Percentiles rank a stretch among this genome's conserved stretches.
phyloP scores from a whole-genome alignment of 2,888 invertebrate species.

The Stenodema calcarata region DNA sequence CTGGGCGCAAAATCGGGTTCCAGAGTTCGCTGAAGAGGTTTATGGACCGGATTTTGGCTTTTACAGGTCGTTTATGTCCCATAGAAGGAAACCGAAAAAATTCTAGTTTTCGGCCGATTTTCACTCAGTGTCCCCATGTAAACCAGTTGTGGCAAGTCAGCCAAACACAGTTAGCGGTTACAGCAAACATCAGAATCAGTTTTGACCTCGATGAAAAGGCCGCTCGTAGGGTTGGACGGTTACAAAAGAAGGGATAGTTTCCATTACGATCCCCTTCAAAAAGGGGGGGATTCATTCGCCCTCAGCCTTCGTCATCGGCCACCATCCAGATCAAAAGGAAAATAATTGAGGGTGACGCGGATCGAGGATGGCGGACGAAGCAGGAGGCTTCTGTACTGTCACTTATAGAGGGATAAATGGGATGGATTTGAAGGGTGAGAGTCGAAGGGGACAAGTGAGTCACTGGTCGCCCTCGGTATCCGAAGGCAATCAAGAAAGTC shows the following conservation, averaged over 20 bases:
- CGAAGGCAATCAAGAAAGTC: background rate
- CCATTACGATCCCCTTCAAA: background rate
- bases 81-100: too few species aligned
- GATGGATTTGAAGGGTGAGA: background rate
- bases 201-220: background rate
- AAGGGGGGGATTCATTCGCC: background rate
- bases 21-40: too few species aligned
- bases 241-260: background rate
- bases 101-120: too few species aligned
- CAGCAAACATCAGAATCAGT: background rate
- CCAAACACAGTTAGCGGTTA: background rate
- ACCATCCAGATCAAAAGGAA: conserved; percentile 9
- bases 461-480: background rate
- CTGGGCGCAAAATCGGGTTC: too few species aligned
- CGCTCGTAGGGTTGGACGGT: background rate
- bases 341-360: background rate
- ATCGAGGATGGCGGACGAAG: background rate
- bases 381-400: background rate
- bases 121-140: too few species aligned
- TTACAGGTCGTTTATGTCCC: too few species aligned
- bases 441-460: background rate
- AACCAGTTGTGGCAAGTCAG: too few species aligned
- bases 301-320: background rate
- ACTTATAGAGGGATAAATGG: conserved; percentile 20
- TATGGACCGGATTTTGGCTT: too few species aligned